phyloP scores from a whole-genome alignment of 2,113 vertebrate species.

The Chrysemys picta region DNA sequence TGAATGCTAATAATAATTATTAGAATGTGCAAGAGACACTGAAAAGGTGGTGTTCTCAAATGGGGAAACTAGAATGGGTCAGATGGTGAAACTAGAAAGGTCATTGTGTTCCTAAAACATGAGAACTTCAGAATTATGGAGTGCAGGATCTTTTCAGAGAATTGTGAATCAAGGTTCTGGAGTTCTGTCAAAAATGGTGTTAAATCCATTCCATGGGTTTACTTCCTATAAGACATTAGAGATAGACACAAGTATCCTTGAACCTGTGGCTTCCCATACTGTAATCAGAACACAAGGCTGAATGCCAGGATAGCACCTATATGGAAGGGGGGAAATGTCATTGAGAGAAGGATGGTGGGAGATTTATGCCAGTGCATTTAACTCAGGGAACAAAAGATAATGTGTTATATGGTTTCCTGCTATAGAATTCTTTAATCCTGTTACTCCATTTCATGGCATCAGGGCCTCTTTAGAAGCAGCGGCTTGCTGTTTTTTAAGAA shows the following conservation, averaged over 20 bases:
- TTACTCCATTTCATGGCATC: background rate
- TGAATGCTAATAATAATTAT: background rate
- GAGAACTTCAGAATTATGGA: background rate
- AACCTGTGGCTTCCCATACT: background rate
- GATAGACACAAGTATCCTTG: background rate
- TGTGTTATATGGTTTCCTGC: background rate
- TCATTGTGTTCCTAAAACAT: background rate
- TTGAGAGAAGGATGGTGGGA: background rate
- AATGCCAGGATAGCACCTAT: fast-evolving
- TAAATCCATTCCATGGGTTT: background rate
- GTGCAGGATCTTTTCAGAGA: fast-evolving
- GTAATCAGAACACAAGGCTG: background rate
- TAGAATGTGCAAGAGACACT: background rate
- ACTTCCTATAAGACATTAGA: background rate
- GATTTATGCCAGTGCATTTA: background rate
- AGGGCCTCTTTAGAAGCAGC: background rate
- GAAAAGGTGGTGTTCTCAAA: background rate
- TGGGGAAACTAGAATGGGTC: background rate
- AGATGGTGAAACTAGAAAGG: background rate
- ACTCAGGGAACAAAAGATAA: background rate
- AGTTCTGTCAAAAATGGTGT: background rate
- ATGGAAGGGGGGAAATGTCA: background rate
- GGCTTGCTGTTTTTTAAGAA: background rate
- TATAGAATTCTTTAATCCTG: background rate
- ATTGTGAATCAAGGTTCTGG: background rate